Percentiles rank a stretch among this genome's conserved stretches.
Conservation (phyloP, 2,797 vertebrate species). For the Austrolebias charrua region DNA sequence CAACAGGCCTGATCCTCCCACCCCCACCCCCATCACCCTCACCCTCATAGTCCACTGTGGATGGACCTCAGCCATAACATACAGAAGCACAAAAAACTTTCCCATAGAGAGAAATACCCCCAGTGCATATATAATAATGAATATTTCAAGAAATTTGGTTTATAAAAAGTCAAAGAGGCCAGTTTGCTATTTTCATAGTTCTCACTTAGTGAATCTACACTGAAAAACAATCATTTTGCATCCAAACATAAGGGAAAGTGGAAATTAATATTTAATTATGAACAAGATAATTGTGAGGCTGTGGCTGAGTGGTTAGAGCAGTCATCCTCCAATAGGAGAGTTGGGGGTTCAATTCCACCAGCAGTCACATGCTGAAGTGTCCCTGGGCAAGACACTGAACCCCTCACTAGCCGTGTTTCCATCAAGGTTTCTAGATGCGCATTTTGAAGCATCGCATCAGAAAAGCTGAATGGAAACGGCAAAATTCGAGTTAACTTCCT, state of each 20-base stretch:
- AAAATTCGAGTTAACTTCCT: no score
- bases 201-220: background rate
- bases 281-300: background rate
- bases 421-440: no score
- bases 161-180: background rate
- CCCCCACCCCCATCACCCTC: background rate
- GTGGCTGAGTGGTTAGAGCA: no score
- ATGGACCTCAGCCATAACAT: conserved; percentile 38
- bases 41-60: conserved; percentile 29
- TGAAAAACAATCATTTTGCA: background rate
- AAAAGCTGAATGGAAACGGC: no score
- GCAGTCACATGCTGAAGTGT: no score
- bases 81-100: conserved; percentile 25
- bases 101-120: conserved; percentile 24
- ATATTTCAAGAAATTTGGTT: conserved; percentile 8
- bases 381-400: no score
- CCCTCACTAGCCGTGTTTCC: no score
- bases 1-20: conserved; percentile 66
- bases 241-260: background rate
- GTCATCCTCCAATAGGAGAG: no score
- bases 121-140: conserved; percentile 21
- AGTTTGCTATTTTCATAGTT: background rate
- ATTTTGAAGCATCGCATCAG: no score
- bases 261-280: conserved; percentile 4
- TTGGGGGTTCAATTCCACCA: no score